A percentile compares a stretch with the other conserved stretches of the same genome.
phyloP scores from a whole-genome alignment of 2,888 invertebrate genomes.

The Limnephilus rhombicus region DNA sequence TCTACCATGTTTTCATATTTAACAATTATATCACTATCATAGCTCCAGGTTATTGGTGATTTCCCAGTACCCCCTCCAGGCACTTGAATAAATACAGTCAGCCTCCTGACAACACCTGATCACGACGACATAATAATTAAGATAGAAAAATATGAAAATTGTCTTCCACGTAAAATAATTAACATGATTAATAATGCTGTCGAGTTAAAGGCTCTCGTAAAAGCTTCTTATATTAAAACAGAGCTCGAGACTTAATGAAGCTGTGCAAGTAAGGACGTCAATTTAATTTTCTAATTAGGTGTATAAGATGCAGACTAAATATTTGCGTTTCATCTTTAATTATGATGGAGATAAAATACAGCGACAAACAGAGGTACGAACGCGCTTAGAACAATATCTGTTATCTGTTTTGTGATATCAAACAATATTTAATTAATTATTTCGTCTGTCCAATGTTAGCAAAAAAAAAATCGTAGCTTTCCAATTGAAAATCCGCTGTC shows the following conservation, averaged over 20 bases:
- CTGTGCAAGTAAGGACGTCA: not conserved
- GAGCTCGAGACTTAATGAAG: not conserved
- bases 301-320: not conserved
- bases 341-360: not conserved
- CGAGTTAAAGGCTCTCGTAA: not conserved
- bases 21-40: too few species aligned
- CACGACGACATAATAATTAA: too few species aligned
- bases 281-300: not conserved
- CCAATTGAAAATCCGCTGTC: too few species aligned
- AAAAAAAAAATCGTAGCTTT: too few species aligned
- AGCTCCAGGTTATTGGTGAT: not conserved
- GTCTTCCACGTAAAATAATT: not conserved
- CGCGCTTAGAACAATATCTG: too few species aligned
- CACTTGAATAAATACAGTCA: too few species aligned
- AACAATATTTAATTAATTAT: too few species aligned
- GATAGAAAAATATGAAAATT: not conserved
- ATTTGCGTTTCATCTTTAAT: not conserved
- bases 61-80: not conserved
- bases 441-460: too few species aligned
- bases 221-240: not conserved
- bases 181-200: not conserved
- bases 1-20: too few species aligned
- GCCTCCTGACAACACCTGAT: not conserved
- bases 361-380: not conserved
- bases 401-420: too few species aligned